Evolutionary conservation across 30 jellyfish, hydroid and myxozoan species (phyloP), one percentile per base, ranked within the genome.

Genomic region (Phacellophora camtschatica): DNA sequence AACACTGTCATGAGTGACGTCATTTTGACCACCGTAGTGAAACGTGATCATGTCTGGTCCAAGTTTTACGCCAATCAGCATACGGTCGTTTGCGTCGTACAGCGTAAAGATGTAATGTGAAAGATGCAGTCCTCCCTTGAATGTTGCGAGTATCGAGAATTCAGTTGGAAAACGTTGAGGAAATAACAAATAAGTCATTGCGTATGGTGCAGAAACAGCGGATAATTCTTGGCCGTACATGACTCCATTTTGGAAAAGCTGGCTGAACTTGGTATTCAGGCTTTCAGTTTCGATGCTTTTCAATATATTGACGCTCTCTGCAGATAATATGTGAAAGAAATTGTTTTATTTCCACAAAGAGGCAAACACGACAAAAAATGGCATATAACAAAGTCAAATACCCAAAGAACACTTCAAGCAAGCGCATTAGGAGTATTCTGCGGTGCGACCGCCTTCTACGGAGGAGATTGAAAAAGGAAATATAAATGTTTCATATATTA

Each of bases 51-150:
- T 51, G 19, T 82, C 80, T 29, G 88, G 95, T 34, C 94, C 92
- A 28, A 94, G 62, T 58, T 82, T 82, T 13, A 94, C 56, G 12
- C 99, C 99, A 45, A 94, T 25, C 74, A 64, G 79, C 92, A 94
- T 81, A 31, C 94, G 92, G 43, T 87, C 62, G 81, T 94, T 87
- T 10, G 99, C 99, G 71, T 87, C 95, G 63, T 94, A 94, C 7
- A 87, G 59, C 46, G 91, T 77, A 66, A 75, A 87, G 31, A 86
- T 57, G 41, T 41, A 92, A 39, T 70, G 88, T 0, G 98, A 86
- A 34, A 80, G 74, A 29, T 45, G 66, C 22, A 80, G 41, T 4
- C 84, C 83, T 28, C 78, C 91, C 39, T 79, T 81, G 81, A 88
- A 79, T 5, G 95, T 49, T 18, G 74, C 62, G 19, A 79, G 66